Evolutionary conservation across 2,888 invertebrate genomes (phyloP).

Genomic region (Tachystola acroxantha): DNA sequence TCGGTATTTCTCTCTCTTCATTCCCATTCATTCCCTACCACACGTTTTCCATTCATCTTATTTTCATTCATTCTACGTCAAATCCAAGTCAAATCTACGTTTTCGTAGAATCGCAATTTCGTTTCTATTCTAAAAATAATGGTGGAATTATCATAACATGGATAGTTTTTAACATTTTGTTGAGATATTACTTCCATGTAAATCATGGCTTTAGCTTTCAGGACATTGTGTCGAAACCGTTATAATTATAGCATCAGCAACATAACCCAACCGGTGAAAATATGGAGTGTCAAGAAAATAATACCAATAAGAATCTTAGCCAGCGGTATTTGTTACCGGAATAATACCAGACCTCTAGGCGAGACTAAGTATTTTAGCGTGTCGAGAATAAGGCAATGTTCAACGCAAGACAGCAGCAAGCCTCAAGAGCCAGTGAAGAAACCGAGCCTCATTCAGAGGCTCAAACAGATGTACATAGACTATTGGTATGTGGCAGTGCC

Average conservation of each 20-base stretch:
- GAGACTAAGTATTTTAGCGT: constrained; percentile 11
- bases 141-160: background rate
- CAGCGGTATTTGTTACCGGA: constrained; percentile 42
- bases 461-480: constrained; percentile 94
- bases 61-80: no score
- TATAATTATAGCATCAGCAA: constrained; percentile 34
- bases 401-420: constrained; percentile 28
- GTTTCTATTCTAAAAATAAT: no score
- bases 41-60: no score
- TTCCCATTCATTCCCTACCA: no score
- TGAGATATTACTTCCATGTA: background rate
- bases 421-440: constrained; percentile 50
- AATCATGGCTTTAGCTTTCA: constrained; percentile 61
- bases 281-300: constrained; percentile 38
- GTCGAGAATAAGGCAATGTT: constrained; percentile 27
- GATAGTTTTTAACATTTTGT: background rate
- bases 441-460: constrained; percentile 84
- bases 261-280: constrained; percentile 53
- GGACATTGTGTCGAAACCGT: constrained; percentile 45
- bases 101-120: no score
- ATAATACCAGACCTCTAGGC: constrained; percentile 14
- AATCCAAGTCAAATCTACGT: no score
- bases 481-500: constrained; percentile 98
- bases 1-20: no score
- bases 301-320: constrained; percentile 39